Conservation (phyloP, 2,888 invertebrate species). For the Dusona sp. region DNA sequence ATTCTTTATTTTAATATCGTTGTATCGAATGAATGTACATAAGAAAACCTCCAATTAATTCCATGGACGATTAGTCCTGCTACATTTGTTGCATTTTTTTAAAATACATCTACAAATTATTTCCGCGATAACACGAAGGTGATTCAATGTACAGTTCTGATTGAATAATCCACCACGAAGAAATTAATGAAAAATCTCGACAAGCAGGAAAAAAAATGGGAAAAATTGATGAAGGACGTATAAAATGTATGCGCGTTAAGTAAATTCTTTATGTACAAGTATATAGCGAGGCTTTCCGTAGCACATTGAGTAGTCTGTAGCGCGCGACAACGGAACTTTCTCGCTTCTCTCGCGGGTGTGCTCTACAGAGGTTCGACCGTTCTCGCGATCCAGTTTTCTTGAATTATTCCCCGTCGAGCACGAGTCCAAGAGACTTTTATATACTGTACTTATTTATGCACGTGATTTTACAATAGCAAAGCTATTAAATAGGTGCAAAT, state of each 20-base stretch:
- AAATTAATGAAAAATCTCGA: constrained; percentile 21
- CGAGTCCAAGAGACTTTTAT: constrained; percentile 53
- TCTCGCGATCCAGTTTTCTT: constrained; percentile 81
- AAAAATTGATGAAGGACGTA: constrained; percentile 64
- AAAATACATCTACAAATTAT: constrained; percentile 1
- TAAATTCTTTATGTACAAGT: constrained; percentile 52
- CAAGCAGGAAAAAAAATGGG: constrained; percentile 5
- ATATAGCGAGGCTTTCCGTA: constrained; percentile 76
- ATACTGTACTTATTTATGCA: constrained; percentile 12
- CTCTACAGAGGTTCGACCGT: constrained; percentile 65
- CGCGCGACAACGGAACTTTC: constrained; percentile 82
- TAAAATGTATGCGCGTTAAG: constrained; percentile 53
- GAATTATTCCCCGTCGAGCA: constrained; percentile 77
- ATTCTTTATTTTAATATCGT: constrained; percentile 8
- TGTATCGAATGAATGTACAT: not conserved
- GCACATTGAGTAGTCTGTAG: constrained; percentile 42
- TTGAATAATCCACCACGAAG: not conserved
- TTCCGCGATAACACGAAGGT: constrained; percentile 11
- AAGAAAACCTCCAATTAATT: constrained; percentile 14
- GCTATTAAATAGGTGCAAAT: not conserved
- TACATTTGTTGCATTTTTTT: not conserved
- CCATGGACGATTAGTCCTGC: constrained; percentile 23
- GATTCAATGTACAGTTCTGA: not conserved
- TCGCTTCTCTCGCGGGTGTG: constrained; percentile 72
- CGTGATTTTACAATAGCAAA: not conserved